Evolutionary conservation across 2,888 invertebrate genomes (phyloP), one percentile per base, ranked within the genome.

Genomic region (Philereme vetulata): DNA sequence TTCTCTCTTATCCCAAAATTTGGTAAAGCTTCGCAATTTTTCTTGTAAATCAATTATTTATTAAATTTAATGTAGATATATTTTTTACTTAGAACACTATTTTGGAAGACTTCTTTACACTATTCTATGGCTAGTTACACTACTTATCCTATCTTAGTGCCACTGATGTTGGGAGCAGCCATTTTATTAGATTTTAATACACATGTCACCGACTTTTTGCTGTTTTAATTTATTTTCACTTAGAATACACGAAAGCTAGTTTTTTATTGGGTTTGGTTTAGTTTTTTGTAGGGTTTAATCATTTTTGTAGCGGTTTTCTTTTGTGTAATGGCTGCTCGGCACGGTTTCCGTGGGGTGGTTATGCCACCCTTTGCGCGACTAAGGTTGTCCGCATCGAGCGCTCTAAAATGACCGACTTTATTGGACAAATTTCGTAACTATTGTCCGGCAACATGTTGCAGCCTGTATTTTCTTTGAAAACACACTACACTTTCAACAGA

Each of bases 21-120:
- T 58, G 52, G 56, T 64, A 40, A 40, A 67, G 36, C 35, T 43
- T 58, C 11, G 11, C 21, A 38, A 33, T 6, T 8, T 51, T 60
- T 7, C 21, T 51, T 60, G 47, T 55, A 51, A 51, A 60, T 55
- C 46, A 55, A 57, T 56, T 45, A 21, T 49, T 56, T 54, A 66
- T 74, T 77, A 67, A 71, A 1, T 40, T 53, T 72, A 63, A 71
- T 59, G 71, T 72, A 72, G 77, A 80, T 21, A 21, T 21, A 21
- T 65, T 67, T 60, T 64, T 59, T 62, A 54, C 68, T 59, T 68
- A 61, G 66, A 72, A 72, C 65, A 68, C 80, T 84, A 82, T 65
- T 72, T 78, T 88, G 90, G 90, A 91, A 91, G 91, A 91, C 91
- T 89, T 89, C 80, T 79, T 90, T 90, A 78, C 88, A 78, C 81